Evolutionary conservation across 2,797 vertebrate genomes (phyloP).

Genomic region (Carapus acus): DNA sequence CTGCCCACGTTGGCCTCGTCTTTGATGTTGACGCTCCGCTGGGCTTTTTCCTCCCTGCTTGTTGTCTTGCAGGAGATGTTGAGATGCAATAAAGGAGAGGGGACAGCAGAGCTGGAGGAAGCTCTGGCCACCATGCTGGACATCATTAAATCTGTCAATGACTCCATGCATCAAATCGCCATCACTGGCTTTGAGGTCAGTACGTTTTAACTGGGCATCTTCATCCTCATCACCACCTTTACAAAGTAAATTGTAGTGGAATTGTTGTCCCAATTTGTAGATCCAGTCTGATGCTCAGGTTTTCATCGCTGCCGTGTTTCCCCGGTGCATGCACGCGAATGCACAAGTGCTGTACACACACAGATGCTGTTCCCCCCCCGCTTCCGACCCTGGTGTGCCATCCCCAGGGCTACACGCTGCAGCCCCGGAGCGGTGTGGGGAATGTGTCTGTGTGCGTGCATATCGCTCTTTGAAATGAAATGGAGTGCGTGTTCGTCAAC

Average conservation of each 20-base stretch:
- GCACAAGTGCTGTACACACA: background rate
- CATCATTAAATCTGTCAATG: slow-evolving; percentile 91
- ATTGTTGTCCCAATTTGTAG: no score
- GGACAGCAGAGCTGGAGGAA: slow-evolving; percentile 81
- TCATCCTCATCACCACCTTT: background rate
- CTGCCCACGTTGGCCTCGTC: background rate
- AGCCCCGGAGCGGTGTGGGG: no score
- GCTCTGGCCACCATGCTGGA: slow-evolving; percentile 83
- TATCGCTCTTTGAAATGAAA: background rate
- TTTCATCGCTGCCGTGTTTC: no score
- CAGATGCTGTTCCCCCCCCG: no score
- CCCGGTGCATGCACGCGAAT: no score
- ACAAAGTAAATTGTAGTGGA: no score
- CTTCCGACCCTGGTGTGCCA: no score
- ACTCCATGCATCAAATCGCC: slow-evolving; percentile 92
- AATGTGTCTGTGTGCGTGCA: background rate
- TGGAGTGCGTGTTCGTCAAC: slow-evolving; percentile 13
- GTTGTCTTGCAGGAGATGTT: slow-evolving; percentile 76
- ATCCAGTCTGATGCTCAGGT: no score
- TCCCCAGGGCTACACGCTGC: no score
- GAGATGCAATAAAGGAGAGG: slow-evolving; percentile 83
- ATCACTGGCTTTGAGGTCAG: slow-evolving; percentile 92
- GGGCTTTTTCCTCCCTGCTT: background rate
- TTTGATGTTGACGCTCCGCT: background rate
- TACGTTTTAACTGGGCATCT: background rate